Conservation (phyloP, 2,113 vertebrate genomes). For the Lophotis ruficrista region DNA sequence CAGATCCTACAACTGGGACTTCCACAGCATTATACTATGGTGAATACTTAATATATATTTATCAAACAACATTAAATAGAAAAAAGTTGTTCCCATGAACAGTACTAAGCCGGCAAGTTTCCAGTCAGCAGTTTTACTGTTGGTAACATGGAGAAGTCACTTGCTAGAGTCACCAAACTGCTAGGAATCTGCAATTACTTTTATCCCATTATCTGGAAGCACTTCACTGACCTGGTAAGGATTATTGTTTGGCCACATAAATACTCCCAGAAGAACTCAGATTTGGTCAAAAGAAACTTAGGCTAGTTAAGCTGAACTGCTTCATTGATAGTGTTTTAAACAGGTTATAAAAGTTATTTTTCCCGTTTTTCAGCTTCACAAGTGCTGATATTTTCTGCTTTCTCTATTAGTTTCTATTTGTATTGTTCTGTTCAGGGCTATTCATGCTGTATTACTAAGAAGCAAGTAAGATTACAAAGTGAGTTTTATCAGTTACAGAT, state of each 20-base stretch:
- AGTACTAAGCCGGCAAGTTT: not conserved
- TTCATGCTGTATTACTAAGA: not conserved
- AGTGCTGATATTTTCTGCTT: not conserved
- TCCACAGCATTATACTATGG: constrained; percentile 19
- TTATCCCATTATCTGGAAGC: not conserved
- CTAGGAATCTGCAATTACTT: not conserved
- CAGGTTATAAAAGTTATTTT: not conserved
- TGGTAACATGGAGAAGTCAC: not conserved
- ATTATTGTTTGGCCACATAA: not conserved
- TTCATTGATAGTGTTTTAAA: not conserved
- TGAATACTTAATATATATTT: constrained; percentile 36
- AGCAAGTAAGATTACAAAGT: not conserved
- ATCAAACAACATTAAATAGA: constrained; percentile 19
- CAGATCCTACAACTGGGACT: not conserved
- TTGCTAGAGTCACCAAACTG: not conserved
- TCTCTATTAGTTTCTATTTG: not conserved
- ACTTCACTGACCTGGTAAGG: not conserved
- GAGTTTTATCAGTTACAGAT: not conserved
- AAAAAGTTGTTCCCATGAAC: not conserved
- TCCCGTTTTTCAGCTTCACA: not conserved
- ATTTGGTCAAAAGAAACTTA: not conserved
- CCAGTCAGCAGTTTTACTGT: not conserved
- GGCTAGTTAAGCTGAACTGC: not conserved
- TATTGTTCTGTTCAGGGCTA: not conserved
- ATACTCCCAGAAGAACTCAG: not conserved